Percentiles rank a stretch among this genome's conserved stretches.
These are phyloP conservation scores for Clarias laeviceps DNA, from an alignment of 2,797 vertebrate genomes.

Conservation along the genomic window DNA sequence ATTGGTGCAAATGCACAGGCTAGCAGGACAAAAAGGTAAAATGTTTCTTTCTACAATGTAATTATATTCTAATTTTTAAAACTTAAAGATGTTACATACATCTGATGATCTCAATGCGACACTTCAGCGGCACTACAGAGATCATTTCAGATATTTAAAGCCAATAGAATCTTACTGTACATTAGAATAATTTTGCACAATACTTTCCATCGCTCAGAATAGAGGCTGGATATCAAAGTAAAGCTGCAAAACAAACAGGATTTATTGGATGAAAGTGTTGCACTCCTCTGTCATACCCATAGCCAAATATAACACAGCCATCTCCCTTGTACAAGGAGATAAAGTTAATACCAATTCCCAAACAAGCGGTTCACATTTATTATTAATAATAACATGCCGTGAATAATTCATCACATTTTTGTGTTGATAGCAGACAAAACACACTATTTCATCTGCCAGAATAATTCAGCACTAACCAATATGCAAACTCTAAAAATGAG, in stretches of 20 bases:
- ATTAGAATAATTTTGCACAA: slow-evolving; percentile 7
- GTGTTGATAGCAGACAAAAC: slow-evolving; percentile 65
- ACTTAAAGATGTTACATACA: background rate
- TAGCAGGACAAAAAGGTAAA: background rate
- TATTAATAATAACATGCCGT: slow-evolving; percentile 69
- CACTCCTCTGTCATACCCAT: background rate
- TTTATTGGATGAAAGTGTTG: slow-evolving; percentile 23
- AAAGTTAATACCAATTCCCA: slow-evolving; percentile 52
- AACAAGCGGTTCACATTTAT: slow-evolving; percentile 73
- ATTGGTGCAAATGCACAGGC: slow-evolving; percentile 42
- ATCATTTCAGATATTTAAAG: slow-evolving; percentile 15
- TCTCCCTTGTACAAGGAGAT: slow-evolving; percentile 25
- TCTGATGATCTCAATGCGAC: background rate
- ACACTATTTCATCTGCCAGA: slow-evolving; percentile 53
- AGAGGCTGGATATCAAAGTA: slow-evolving; percentile 4
- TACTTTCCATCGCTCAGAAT: background rate
- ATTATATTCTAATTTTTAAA: background rate
- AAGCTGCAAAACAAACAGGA: slow-evolving; percentile 38
- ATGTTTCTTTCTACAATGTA: background rate
- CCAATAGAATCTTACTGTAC: slow-evolving; percentile 4
- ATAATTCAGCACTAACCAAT: slow-evolving; percentile 24
- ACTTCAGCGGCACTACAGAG: background rate
- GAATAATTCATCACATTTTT: slow-evolving; percentile 60
- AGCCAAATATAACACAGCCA: slow-evolving; percentile 30
- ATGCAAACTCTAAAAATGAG: background rate